phyloP scores from a whole-genome alignment of 2,113 vertebrate genomes.

The Ginglymostoma cirratum region DNA sequence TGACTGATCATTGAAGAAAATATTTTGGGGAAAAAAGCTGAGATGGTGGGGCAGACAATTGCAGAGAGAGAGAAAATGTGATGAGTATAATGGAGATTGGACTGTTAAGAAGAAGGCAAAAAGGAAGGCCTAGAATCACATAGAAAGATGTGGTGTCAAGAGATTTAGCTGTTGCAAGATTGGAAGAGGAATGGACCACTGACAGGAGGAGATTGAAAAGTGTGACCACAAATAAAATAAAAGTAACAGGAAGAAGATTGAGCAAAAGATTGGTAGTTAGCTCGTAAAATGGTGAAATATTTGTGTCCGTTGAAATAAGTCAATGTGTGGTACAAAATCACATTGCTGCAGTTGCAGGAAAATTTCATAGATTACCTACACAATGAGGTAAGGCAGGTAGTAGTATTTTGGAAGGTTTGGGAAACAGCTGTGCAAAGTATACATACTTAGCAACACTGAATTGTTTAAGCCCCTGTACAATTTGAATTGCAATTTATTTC shows the following conservation, averaged over 20 bases:
- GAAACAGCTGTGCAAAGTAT: not conserved
- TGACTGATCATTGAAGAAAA: not conserved
- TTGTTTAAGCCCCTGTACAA: not conserved
- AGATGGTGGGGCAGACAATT: no score
- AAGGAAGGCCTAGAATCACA: no score
- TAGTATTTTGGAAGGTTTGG: not conserved
- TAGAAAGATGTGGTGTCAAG: no score
- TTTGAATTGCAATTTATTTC: not conserved
- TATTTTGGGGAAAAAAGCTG: no score
- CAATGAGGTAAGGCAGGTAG: not conserved
- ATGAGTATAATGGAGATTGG: no score
- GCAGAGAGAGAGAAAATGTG: no score
- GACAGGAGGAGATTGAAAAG: no score
- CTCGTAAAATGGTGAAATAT: not conserved
- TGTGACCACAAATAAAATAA: no score
- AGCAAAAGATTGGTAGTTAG: not conserved
- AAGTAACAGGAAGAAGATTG: no score
- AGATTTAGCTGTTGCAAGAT: no score
- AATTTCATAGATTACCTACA: not conserved
- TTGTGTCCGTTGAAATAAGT: not conserved
- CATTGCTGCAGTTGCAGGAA: not conserved
- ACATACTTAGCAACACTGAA: not conserved
- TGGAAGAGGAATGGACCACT: no score
- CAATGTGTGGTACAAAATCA: not conserved
- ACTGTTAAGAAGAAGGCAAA: no score